Percentiles rank a stretch among this genome's conserved stretches.
phyloP scores from a whole-genome alignment of 2,888 invertebrate genomes.

The Mylabris sibirica region DNA sequence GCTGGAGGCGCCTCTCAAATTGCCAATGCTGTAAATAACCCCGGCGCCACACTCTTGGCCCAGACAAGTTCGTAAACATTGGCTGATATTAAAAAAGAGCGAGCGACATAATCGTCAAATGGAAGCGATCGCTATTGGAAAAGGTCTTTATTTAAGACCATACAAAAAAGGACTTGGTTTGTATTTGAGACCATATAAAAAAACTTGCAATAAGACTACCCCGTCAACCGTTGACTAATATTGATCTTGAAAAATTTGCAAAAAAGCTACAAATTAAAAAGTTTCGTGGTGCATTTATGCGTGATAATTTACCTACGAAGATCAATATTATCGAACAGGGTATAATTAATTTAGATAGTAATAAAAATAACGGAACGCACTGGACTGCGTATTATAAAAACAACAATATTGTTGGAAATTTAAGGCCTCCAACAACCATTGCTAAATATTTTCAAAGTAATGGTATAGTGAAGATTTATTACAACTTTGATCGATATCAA shows the following conservation, averaged over 20 bases:
- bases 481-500: background rate
- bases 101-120: constrained; percentile 54
- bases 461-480: constrained; percentile 18
- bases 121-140: constrained; percentile 54
- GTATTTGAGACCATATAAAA: constrained; percentile 35
- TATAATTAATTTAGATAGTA: constrained; percentile 46
- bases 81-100: constrained; percentile 48
- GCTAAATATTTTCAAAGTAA: constrained; percentile 21
- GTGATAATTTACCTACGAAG: constrained; percentile 52
- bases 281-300: constrained; percentile 21
- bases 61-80: too few relatives aligned
- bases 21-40: constrained; percentile 52
- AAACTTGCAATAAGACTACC: constrained; percentile 42
- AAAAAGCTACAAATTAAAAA: constrained; percentile 40
- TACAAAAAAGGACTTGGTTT: constrained; percentile 41
- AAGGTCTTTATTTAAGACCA: constrained; percentile 50
- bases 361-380: constrained; percentile 22
- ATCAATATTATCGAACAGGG: constrained; percentile 37
- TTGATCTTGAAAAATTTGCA: constrained; percentile 47
- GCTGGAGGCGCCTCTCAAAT: constrained; percentile 53
- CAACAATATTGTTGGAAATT: constrained; percentile 19
- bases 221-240: constrained; percentile 45
- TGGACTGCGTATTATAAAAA: constrained; percentile 32
- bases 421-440: constrained; percentile 23
- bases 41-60: constrained; percentile 51